phyloP scores from a whole-genome alignment of 2,888 invertebrate genomes.

The Norana najaformis region DNA sequence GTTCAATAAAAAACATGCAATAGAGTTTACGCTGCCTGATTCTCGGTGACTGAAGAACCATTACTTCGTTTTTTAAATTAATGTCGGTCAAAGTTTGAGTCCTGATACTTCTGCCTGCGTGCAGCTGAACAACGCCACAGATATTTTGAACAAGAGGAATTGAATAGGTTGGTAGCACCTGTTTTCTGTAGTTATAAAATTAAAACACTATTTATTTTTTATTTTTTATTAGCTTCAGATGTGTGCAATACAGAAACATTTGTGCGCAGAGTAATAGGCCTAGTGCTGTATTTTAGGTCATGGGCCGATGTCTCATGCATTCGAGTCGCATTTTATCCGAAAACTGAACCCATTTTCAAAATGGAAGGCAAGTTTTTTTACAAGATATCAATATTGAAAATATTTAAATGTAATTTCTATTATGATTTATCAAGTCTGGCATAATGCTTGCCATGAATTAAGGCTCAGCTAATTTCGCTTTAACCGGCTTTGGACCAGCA shows the following conservation, averaged over 20 bases:
- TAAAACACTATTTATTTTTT: no score
- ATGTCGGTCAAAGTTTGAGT: background rate
- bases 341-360: conserved; percentile 15
- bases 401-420: background rate
- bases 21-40: no score
- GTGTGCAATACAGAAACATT: background rate
- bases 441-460: background rate
- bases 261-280: background rate
- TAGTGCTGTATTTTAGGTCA: background rate
- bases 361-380: background rate
- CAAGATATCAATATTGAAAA: background rate
- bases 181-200: no score
- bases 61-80: no score
- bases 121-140: background rate
- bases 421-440: background rate
- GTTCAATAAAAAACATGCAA: no score
- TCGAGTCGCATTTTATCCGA: background rate
- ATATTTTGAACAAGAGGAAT: background rate
- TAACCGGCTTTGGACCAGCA: no score
- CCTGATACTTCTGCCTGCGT: background rate
- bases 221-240: background rate
- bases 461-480: no score
- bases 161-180: no score
- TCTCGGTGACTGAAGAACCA: no score
- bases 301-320: conserved; percentile 21